Evolutionary conservation across 35 echinoderm and acorn worm genomes (phyloP).

Genomic region (Stichopus chloronotus): DNA sequence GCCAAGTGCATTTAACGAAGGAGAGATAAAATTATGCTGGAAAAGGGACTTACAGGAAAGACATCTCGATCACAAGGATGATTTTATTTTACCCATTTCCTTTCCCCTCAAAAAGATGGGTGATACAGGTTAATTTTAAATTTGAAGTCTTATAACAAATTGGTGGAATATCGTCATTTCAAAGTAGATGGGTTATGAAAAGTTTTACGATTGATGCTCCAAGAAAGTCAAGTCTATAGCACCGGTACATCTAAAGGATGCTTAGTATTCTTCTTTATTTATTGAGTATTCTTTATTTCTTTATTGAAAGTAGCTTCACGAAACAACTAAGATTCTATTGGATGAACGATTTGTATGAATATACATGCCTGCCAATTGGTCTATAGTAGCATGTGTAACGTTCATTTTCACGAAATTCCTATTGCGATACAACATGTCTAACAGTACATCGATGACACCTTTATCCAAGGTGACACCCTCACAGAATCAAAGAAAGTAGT

Average conservation of each 20-base stretch:
- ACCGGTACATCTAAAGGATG: too few species aligned
- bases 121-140: slow-evolving; percentile 41
- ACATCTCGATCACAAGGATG: slow-evolving; percentile 28
- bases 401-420: slow-evolving; percentile 39
- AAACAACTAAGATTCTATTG: slow-evolving; percentile 45
- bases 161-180: too few species aligned
- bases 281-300: too few species aligned
- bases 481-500: too few species aligned
- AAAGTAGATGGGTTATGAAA: slow-evolving; percentile 1
- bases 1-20: slow-evolving; percentile 9
- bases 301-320: neutral
- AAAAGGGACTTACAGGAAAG: slow-evolving; percentile 23
- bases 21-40: neutral
- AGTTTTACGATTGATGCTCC: slow-evolving; percentile 7
- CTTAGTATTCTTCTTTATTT: neutral
- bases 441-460: too few species aligned
- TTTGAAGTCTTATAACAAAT: neutral
- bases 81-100: slow-evolving; percentile 46
- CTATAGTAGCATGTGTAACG: slow-evolving; percentile 39
- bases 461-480: too few species aligned
- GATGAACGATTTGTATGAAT: slow-evolving; percentile 20
- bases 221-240: too few species aligned
- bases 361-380: slow-evolving; percentile 52
- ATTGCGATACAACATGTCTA: too few species aligned
- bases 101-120: slow-evolving; percentile 26